phyloP scores from a whole-genome alignment of 2,797 vertebrate genomes.

The Furcifer pardalis region DNA sequence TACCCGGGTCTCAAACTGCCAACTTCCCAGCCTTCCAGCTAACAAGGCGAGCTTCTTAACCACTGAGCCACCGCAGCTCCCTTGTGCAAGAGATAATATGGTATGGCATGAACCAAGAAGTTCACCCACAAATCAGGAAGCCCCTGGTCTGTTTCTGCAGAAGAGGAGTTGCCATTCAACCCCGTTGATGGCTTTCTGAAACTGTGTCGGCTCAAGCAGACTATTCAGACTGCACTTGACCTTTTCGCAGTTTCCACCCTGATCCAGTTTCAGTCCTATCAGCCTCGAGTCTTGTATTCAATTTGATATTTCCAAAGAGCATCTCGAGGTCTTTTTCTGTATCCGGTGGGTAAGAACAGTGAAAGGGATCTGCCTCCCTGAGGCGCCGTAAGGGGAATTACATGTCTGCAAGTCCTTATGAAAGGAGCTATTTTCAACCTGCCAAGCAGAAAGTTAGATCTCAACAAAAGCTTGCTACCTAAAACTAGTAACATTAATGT shows the following conservation, averaged over 20 bases:
- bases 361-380: constrained; percentile 14
- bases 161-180: background rate
- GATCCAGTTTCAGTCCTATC: constrained; percentile 72
- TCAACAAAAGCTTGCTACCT: too few relatives aligned
- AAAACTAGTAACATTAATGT: too few relatives aligned
- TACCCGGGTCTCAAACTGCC: too few relatives aligned
- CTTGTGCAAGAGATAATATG: background rate
- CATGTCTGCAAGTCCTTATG: background rate
- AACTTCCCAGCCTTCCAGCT: too few relatives aligned
- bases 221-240: constrained; percentile 77
- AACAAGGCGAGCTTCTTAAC: too few relatives aligned
- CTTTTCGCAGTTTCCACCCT: constrained; percentile 77
- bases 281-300: constrained; percentile 20
- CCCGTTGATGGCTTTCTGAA: constrained; percentile 70
- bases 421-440: background rate
- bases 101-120: too few relatives aligned
- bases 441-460: background rate
- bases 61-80: too few relatives aligned
- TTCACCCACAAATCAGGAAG: background rate
- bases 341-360: constrained; percentile 19
- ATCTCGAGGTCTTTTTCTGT: background rate
- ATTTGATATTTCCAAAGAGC: constrained; percentile 9
- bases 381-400: background rate
- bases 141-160: too few relatives aligned
- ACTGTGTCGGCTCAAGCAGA: constrained; percentile 70